Percentiles rank a stretch among this genome's conserved stretches.
These are phyloP conservation scores for Arizona elegans DNA, from an alignment of 2,113 vertebrate species.

Conservation along the genomic window DNA sequence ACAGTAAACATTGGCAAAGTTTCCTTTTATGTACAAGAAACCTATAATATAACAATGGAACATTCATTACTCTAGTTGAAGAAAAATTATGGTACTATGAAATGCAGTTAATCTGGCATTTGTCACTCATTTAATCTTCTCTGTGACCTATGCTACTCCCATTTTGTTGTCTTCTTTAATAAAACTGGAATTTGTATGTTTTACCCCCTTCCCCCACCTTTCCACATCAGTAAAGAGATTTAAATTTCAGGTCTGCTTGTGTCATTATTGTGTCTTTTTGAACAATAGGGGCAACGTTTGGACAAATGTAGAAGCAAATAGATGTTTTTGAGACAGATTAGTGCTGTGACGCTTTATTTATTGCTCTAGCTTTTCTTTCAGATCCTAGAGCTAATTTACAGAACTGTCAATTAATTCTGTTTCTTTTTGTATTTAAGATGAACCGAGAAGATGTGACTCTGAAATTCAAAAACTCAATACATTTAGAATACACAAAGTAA, in stretches of 20 bases:
- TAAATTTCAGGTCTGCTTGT: slow-evolving; percentile 36
- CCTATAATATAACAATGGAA: not conserved
- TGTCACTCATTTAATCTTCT: slow-evolving; percentile 25
- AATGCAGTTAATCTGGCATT: not conserved
- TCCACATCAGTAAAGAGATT: slow-evolving; percentile 4
- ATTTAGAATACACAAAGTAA: not conserved
- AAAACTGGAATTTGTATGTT: slow-evolving; percentile 26
- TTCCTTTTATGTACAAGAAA: slow-evolving; percentile 21
- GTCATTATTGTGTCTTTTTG: slow-evolving; percentile 21
- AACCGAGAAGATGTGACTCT: not conserved
- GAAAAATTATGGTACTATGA: slow-evolving; percentile 7
- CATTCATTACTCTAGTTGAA: slow-evolving; percentile 26
- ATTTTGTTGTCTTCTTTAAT: not conserved
- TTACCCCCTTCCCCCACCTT: not conserved
- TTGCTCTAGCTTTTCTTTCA: slow-evolving; percentile 1
- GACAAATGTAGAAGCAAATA: slow-evolving; percentile 26
- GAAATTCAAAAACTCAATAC: slow-evolving; percentile 23
- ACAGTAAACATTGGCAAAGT: slow-evolving; percentile 41
- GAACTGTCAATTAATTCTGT: not conserved
- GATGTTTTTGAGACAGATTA: not conserved
- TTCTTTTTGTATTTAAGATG: slow-evolving; percentile 20
- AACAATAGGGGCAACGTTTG: slow-evolving; percentile 29
- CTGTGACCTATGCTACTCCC: not conserved
- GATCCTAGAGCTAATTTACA: not conserved
- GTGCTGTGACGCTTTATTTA: not conserved